Evolutionary conservation across 2,888 invertebrate species (phyloP), one percentile per base, ranked within the genome.

Genomic region (Conistra vaccinii): DNA sequence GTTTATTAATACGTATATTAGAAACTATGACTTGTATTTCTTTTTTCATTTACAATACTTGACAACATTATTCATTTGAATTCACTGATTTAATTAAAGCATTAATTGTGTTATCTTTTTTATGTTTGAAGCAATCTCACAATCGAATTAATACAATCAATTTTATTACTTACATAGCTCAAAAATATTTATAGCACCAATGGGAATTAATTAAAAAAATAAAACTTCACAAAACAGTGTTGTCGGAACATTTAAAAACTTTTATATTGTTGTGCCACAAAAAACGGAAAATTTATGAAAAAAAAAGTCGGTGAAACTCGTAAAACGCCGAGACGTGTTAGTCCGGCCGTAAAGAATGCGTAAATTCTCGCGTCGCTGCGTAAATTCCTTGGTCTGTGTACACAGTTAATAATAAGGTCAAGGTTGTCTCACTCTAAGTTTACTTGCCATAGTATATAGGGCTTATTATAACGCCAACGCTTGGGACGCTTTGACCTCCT

Each of bases 241-340:
- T 84, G 65, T 75, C 76, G 76, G 73, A 5, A 67, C 73, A 85
- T 84, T 85, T 68, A 51, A 68, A 76, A 85, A 86, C 73, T 85
- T 86, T 85, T 83, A 76, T 76, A 87, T 67, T 68, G 68, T 69
- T 69, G 66, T 72, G 48, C 67, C 57, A 70, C 42, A 61, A 77
- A 83, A 81, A 29, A 70, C 48, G 70, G 69, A 53, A 81, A 76
- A 77, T 79, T 79, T 87, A 76, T 73, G 69, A 78, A 81, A 86
- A 86, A 78, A 81, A 86, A 86, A 83, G 71, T 83, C 61, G 17
- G 29, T 2, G 45, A 51, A 80, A 84, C 73, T 87, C 82, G 86
- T 86, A 80, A 84, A 85, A 81, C 69, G 45, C 62, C 32, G 65
- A 69, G 76, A 80, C 76, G 80, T 76, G 78, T 80, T 83, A 78